These are phyloP conservation scores for Heliopora coerulea DNA, from an alignment of 92 coral and sea anemone genomes.

Conservation along the genomic window DNA sequence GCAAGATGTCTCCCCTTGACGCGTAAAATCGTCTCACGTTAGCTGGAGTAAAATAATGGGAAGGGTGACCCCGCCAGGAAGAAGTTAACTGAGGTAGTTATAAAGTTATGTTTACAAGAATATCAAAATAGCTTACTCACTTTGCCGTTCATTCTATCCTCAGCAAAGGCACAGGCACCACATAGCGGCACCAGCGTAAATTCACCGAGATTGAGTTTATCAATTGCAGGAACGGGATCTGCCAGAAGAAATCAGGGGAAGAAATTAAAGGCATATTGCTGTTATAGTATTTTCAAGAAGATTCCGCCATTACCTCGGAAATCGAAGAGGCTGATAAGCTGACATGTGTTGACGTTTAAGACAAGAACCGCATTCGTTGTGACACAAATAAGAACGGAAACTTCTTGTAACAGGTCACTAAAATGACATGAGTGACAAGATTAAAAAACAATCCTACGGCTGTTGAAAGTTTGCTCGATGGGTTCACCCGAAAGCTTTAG, in stretches of 20 bases:
- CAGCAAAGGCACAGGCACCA: conserved; percentile 27
- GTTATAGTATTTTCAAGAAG: no score
- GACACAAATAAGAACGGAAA: conserved; percentile 73
- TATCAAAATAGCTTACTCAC: neutral
- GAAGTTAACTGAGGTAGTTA: no score
- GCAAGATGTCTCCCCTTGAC: no score
- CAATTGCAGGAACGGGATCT: conserved; percentile 23
- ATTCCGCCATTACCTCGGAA: conserved; percentile 87
- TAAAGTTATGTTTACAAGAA: no score
- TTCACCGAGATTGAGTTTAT: neutral
- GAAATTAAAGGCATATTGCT: neutral
- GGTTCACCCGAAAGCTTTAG: no score
- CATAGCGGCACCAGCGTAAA: conserved; percentile 5
- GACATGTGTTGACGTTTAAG: conserved; percentile 80
- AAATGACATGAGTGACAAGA: conserved; percentile 1
- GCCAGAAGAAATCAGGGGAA: neutral
- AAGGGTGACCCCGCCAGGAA: no score
- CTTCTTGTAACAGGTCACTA: conserved; percentile 77
- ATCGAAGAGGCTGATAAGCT: conserved; percentile 67
- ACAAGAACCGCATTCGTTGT: conserved; percentile 77
- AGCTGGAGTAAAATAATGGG: no score
- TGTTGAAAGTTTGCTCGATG: no score
- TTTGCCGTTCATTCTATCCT: neutral
- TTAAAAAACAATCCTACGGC: neutral
- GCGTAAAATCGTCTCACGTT: no score